Base-by-base conservation (phyloP, 2,113 vertebrate species). In the Etheostoma spectabile region DNA sequence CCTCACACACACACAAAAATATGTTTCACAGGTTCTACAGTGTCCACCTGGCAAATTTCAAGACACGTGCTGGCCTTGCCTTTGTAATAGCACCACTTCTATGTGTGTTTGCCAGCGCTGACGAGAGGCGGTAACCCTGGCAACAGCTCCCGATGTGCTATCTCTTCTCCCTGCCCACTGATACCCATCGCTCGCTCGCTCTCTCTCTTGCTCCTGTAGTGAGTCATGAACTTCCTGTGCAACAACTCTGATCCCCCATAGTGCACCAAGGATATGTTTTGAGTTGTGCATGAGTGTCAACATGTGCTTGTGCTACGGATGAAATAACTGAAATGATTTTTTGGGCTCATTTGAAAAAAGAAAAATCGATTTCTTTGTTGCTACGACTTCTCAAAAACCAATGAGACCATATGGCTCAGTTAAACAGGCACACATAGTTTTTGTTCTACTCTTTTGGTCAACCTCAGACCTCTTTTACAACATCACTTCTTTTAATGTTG, bases 51-150 rank as follows among this genome's bases (percentile, higher is more conserved):
- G 3, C 52, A 80, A 64, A 79, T 79, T 81, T 85, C 61, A 69
- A 88, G 86, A 77, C 84, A 76, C 5, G 3, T n/a, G 35, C 75
- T 75, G 79, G 84, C 91, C 85, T 90, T 87, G 89, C 56, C 77
- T 88, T 80, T 86, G 71, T 79, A 59, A 68, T 48, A 73, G 51
- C 73, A 66, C 14, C 13, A 13, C 63, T 82, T 49, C 57, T 85
- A 68, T 72, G 57, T 82, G 85, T 73, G 75, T 55, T n/a, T n/a
- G n/a, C n/a, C 48, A 67, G 75, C 63, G 77, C 89, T 94, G 93
- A 94, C 72, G 89, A 93, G 77, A 92, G 87, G 86, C 57, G 11
- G 94, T 95, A 93, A 94, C 95, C 94, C 67, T 77, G 87, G 94
- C 86, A 94, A 95, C 93, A 69, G 91, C 88, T 85, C 81, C 77